Evolutionary conservation across 2,888 invertebrate genomes (phyloP), one percentile per base, ranked within the genome.

Genomic region (Thyatira batis): DNA sequence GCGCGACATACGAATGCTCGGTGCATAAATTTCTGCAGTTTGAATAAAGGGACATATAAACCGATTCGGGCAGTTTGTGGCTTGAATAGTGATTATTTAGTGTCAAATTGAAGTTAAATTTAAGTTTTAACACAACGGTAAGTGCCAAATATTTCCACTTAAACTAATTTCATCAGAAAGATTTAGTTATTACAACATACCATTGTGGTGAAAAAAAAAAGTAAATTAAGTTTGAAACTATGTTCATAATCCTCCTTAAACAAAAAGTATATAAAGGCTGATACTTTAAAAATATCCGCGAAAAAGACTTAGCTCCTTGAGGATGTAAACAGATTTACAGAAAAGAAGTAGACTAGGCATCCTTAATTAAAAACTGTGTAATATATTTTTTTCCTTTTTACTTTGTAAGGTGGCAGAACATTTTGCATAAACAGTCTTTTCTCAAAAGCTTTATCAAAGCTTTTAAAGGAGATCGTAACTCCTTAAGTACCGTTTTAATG

Each of bases 401-500:
- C n/a, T 67, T 60, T 54, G 65, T 52, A 55, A 54, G 55, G 45
- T 50, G 55, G 55, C 58, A 60, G 60, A 57, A 69, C 63, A 67
- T 70, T 70, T 65, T 63, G 61, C 59, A 67, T 69, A 71, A 73
- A 66, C 65, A 70, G 64, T 63, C 52, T 60, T 65, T 60, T 52
- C 54, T 61, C 58, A 30, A 67, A 75, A 66, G 69, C 69, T 64
- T 76, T 60, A 53, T 54, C 55, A 61, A 74, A 77, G 77, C 76
- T 78, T 78, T 80, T 74, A 77, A 71, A 76, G 68, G 61, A 66
- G 71, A 75, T 76, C 77, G 76, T 82, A 80, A 82, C 80, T 80
- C 72, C 70, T 77, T 79, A 80, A 82, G 80, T 80, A 76, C 76
- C 69, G 73, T 61, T 76, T 77, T 83, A 83, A 83, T 84, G 82